Evolutionary conservation across 1,140 invertebrate species (phyloP).

Genomic region (Wiebesia pumilae): DNA sequence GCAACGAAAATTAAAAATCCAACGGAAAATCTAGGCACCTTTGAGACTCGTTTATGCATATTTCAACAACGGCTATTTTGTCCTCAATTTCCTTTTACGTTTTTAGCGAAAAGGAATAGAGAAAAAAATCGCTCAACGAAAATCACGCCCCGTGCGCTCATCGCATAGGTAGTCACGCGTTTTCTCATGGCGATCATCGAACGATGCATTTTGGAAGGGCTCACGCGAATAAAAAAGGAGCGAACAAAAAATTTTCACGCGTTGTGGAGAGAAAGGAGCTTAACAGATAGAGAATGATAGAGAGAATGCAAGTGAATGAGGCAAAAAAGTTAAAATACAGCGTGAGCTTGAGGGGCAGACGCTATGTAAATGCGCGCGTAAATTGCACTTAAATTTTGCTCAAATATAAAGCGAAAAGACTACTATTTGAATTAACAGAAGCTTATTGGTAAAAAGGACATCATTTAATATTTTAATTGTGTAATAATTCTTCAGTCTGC

Average conservation of each 20-base stretch:
- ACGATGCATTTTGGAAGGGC: constrained; percentile 50
- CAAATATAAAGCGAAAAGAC: constrained; percentile 20
- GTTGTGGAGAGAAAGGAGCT: background rate
- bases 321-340: constrained; percentile 26
- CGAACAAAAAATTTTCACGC: constrained; percentile 5
- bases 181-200: constrained; percentile 53
- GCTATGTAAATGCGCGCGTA: constrained; percentile 22
- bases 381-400: constrained; percentile 39
- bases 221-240: background rate
- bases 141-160: background rate
- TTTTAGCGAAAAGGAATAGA: constrained; percentile 39
- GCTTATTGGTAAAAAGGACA: background rate
- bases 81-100: constrained; percentile 32
- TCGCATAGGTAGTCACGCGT: constrained; percentile 38
- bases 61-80: constrained; percentile 39
- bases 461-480: background rate
- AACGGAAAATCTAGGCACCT: constrained; percentile 33
- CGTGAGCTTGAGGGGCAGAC: background rate
- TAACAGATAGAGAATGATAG: constrained; percentile 6
- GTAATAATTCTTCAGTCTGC: background rate
- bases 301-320: constrained; percentile 33
- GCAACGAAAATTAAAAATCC: constrained; percentile 29
- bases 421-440: background rate
- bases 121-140: constrained; percentile 33
- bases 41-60: constrained; percentile 48